Base-by-base conservation (phyloP, 2,797 vertebrate genomes). In the Phylloscopus collybita region DNA sequence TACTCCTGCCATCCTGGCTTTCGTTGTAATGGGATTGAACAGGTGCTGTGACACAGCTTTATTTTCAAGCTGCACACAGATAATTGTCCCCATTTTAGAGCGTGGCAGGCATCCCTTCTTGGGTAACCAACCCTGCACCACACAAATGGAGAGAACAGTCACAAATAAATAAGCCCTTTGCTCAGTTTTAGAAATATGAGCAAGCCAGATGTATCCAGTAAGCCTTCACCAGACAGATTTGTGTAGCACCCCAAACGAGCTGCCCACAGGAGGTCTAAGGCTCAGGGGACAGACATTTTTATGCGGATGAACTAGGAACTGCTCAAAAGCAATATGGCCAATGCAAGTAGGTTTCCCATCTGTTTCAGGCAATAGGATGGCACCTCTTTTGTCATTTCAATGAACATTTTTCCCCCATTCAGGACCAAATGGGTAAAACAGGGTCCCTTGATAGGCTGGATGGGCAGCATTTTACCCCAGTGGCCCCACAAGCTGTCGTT, bases 121-220 rank as follows among this genome's bases (percentile, higher is more conserved):
- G 74, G 66, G 50, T 25, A 59, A 87, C 66, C 47, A 83, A 38
- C 5, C 3, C 30, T 1, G 3, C 19, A 17, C 12, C 65, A 86
- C 4, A 6, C 54, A 79, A 88, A 84, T 22, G 30, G 47, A 73
- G 40, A 51, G 61, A 92, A 62, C 7, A 21, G 60, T 17, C 71
- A 60, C 73, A 85, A 71, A 92, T 62, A 76, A 96, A 89, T 71
- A 96, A 86, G 65, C 36, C 42, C 40, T 60, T 91, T 40, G 25
- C 83, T 67, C 36, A 64, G 44, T 79, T 89, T 76, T 53, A 66
- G 73, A 94, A 85, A 76, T 56, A 86, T 11, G 69, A 90, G 82
- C 22, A 34, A 89, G 74, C 21, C 79, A 86, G 79, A 70, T 23
- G 34, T 29, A 80, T 13, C 30, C 36, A 38, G 56, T 44, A 69